Percentiles rank a stretch among this genome's conserved stretches.
These are phyloP conservation scores for Andrena bicolor DNA, from an alignment of 2,888 invertebrate genomes.

Conservation along the genomic window DNA sequence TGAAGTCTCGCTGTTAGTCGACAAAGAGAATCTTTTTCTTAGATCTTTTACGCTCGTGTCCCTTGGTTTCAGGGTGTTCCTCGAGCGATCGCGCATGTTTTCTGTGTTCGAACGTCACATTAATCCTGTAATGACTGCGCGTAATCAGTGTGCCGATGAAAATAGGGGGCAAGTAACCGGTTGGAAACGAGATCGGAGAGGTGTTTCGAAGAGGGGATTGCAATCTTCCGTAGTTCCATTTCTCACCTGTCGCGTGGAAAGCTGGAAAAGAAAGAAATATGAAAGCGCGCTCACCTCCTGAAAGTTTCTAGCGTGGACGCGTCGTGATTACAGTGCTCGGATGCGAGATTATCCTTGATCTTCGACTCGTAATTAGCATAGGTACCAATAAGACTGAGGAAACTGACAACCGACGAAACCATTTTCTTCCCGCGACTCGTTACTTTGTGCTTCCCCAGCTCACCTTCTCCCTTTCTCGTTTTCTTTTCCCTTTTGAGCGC, in stretches of 20 bases:
- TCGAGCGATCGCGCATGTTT: constrained; percentile 8
- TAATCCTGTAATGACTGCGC: not conserved
- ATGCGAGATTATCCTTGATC: constrained; percentile 23
- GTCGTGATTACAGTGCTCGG: constrained; percentile 27
- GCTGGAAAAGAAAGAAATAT: not conserved
- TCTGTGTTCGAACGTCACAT: constrained; percentile 2
- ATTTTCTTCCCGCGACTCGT: constrained; percentile 42
- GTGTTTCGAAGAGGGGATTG: not conserved
- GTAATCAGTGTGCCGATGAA: not conserved
- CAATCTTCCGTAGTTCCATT: not conserved
- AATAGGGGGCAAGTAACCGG: not conserved
- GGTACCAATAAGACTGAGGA: constrained; percentile 73
- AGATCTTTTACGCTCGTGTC: constrained; percentile 14
- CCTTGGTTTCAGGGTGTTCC: constrained; percentile 24
- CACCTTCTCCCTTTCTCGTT: constrained; percentile 45
- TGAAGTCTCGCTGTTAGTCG: not conserved
- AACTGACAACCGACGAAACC: constrained; percentile 64
- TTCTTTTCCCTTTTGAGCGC: constrained; percentile 5
- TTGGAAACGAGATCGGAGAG: not conserved
- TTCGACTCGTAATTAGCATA: constrained; percentile 49
- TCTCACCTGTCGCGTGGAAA: constrained; percentile 9
- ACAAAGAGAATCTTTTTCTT: not conserved
- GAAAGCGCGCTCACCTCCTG: not conserved
- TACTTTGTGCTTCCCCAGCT: constrained; percentile 12
- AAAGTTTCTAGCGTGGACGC: constrained; percentile 13